Base-by-base conservation (phyloP, 2,797 vertebrate genomes). In the Poecilia picta region DNA sequence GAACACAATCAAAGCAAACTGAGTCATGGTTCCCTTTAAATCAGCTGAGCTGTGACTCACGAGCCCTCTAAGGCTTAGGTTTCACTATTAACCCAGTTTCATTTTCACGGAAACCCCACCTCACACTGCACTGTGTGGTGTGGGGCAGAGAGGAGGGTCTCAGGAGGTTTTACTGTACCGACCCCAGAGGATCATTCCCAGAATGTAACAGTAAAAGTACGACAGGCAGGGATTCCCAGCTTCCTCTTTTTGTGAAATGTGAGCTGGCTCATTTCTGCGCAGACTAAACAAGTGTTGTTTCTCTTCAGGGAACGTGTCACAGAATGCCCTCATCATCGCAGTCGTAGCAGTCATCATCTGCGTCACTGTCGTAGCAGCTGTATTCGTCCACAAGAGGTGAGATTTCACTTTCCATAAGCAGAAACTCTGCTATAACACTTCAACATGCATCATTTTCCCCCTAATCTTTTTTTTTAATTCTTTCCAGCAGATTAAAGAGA, bases 341-440 rank as follows among this genome's bases (percentile, higher is more conserved):
- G 0, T 18, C 15, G 13, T 55, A 0, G 0, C 81, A 0, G 0
- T 47, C 0, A 0, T 77, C 7, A 12, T 0, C 20, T 46, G 43
- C 43, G 18, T 57, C 36, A 0, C 77, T 0, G 0, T 3, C 13
- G 33, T 51, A 43, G 49, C 7, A 41, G 72, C 7, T 39, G 57
- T 6, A 5, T 0, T 66, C 0, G n/a, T 2, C 31, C 7, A 2
- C 5, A 77, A 47, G 66, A 73, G 77, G 89, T 91, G 39, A 84
- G 39, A 12, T 62, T 31, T 75, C 1, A 62, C n/a, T 75, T 7
- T 0, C 43, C n/a, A 6, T 23, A 10, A 53, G 2, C 23, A 0
- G 5, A 1, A 1, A 64, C 33, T 18, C 16, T 51, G 45, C 4
- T n/a, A 8, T 3, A 31, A 15, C 8, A 23, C 20, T 43, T 8